A percentile compares a stretch with the other conserved stretches of the same genome.
These are phyloP conservation scores for Rotaria sp. DNA, from an alignment of 2,888 invertebrate species.

Conservation along the genomic window DNA sequence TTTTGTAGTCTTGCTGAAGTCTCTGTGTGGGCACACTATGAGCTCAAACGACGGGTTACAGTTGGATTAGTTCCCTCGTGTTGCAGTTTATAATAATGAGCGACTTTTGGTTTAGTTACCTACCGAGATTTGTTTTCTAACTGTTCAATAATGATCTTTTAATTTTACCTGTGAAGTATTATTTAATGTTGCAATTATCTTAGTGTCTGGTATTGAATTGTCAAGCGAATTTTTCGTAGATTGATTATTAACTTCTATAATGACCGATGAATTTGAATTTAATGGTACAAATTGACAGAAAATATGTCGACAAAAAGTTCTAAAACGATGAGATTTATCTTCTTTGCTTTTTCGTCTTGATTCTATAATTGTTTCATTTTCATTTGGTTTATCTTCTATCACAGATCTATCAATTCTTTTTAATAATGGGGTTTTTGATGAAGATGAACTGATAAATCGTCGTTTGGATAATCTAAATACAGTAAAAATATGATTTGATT, in stretches of 20 bases:
- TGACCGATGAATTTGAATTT: not conserved
- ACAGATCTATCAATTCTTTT: not conserved
- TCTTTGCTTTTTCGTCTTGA: not conserved
- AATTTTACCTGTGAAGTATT: not conserved
- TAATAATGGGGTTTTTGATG: not conserved
- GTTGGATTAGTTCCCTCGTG: too few species aligned
- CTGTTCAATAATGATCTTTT: too few species aligned
- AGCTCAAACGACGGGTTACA: too few species aligned
- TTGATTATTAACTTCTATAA: not conserved
- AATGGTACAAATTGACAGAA: not conserved
- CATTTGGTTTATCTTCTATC: not conserved
- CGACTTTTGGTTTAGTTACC: too few species aligned
- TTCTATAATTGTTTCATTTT: not conserved
- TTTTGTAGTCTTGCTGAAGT: too few species aligned
- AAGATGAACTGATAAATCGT: not conserved
- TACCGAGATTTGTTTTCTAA: too few species aligned
- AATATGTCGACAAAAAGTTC: not conserved
- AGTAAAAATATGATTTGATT: not conserved
- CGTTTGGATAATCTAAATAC: not conserved
- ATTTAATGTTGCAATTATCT: not conserved
- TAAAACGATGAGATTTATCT: not conserved
- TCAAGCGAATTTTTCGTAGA: not conserved
- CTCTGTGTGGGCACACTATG: too few species aligned
- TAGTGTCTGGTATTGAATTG: not conserved
- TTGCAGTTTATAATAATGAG: too few species aligned